Conservation (phyloP, 1,140 invertebrate species). For the Lucilia cuprina region DNA sequence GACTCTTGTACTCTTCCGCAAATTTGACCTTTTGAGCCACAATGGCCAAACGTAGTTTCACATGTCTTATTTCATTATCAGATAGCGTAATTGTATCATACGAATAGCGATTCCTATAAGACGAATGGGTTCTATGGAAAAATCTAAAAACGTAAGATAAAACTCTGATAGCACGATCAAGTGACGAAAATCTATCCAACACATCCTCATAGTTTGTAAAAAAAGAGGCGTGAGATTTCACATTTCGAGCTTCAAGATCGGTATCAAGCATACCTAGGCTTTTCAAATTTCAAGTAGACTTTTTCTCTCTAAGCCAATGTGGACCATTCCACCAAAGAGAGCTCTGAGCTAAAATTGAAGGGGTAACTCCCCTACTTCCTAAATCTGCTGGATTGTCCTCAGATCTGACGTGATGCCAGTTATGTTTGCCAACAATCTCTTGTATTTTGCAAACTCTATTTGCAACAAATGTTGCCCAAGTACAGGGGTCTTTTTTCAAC, state of each 20-base stretch:
- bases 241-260: background rate
- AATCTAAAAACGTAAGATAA: background rate
- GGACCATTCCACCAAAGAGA: conserved; percentile 22
- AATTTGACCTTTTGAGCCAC: background rate
- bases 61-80: background rate
- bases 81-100: no score
- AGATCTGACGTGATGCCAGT: conserved; percentile 52
- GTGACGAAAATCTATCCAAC: no score
- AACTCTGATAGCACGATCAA: background rate
- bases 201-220: background rate
- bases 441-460: no score
- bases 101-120: background rate
- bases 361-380: conserved; percentile 57
- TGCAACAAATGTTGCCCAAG: no score
- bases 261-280: background rate
- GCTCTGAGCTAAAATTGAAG: conserved; percentile 47
- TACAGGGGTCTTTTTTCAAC: no score
- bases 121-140: conserved; percentile 40
- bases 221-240: background rate
- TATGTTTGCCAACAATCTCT: no score
- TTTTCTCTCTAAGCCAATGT: background rate
- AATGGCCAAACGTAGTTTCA: background rate
- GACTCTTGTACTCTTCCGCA: background rate
- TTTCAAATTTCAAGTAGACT: background rate
- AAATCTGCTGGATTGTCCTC: conserved; percentile 63